Conservation (phyloP, 2,888 invertebrate genomes). For the Drosophila formosana region DNA sequence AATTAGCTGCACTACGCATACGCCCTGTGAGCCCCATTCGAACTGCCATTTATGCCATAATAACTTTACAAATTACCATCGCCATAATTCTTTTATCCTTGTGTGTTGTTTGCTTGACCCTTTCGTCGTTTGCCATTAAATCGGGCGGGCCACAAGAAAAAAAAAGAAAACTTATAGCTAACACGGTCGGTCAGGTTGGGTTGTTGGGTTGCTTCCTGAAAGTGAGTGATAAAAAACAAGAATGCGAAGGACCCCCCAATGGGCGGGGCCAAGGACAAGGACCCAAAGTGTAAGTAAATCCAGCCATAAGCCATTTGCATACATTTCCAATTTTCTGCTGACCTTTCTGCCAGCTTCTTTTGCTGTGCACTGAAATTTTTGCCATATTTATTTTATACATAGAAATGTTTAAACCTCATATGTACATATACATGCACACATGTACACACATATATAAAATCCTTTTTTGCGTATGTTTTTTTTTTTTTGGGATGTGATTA, state of each 20-base stretch:
- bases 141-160: conserved; percentile 49
- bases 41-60: conserved; percentile 46
- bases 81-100: conserved; percentile 55
- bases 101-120: conserved; percentile 51
- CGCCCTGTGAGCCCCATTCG: conserved; percentile 45
- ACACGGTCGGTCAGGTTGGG: conserved; percentile 35
- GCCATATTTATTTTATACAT: conserved; percentile 21
- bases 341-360: conserved; percentile 35
- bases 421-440: neutral
- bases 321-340: conserved; percentile 63
- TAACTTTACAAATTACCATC: conserved; percentile 71
- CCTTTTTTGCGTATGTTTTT: conserved; percentile 9
- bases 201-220: conserved; percentile 32
- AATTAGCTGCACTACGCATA: conserved; percentile 54
- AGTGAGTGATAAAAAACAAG: conserved; percentile 60
- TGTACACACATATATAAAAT: neutral
- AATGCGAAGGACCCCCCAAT: neutral
- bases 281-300: conserved; percentile 70
- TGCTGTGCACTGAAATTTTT: conserved; percentile 30
- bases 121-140: conserved; percentile 55
- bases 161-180: conserved; percentile 30
- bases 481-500: conserved; percentile 1
- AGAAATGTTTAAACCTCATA: conserved; percentile 18
- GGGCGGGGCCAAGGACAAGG: conserved; percentile 28
- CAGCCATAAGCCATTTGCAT: conserved; percentile 74